phyloP scores from a whole-genome alignment of 1,140 invertebrate genomes.

The Zaprionus inermis region DNA sequence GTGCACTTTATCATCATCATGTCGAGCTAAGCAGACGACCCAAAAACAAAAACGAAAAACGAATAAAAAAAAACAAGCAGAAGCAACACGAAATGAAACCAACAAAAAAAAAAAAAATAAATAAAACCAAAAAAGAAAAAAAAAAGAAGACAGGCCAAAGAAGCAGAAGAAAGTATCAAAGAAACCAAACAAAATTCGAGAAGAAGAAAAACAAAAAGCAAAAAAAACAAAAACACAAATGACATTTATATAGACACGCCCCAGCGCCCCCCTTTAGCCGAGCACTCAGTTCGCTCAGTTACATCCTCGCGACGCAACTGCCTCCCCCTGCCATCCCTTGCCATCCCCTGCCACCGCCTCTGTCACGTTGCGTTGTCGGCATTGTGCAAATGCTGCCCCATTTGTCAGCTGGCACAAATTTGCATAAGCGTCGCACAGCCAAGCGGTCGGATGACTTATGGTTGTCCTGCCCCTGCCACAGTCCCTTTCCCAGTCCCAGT shows the following conservation, averaged over 20 bases:
- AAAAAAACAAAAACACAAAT: slow-evolving; percentile 68
- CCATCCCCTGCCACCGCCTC: not conserved
- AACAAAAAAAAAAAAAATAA: slow-evolving; percentile 17
- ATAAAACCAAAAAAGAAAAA: slow-evolving; percentile 29
- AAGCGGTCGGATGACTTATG: slow-evolving; percentile 79
- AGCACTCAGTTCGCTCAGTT: slow-evolving; percentile 14
- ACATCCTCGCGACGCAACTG: not conserved
- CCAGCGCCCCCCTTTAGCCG: slow-evolving; percentile 33
- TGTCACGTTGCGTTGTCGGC: slow-evolving; percentile 38
- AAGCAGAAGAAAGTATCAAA: slow-evolving; percentile 23
- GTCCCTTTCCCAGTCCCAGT: not conserved
- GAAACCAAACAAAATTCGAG: slow-evolving; percentile 32
- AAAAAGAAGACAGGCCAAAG: slow-evolving; percentile 2
- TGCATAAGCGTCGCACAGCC: slow-evolving; percentile 74
- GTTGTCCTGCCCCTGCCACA: slow-evolving; percentile 44
- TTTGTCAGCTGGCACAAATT: slow-evolving; percentile 80
- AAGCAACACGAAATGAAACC: slow-evolving; percentile 5
- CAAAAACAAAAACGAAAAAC: slow-evolving; percentile 28
- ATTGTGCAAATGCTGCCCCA: slow-evolving; percentile 81
- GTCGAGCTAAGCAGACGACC: slow-evolving; percentile 65
- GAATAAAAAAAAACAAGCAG: slow-evolving; percentile 12
- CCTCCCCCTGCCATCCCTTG: not conserved
- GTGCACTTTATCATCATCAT: slow-evolving; percentile 79
- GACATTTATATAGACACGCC: slow-evolving; percentile 79
- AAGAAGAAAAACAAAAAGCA: slow-evolving; percentile 39